Base-by-base conservation (phyloP, 2,113 vertebrate genomes). In the Sylvia atricapilla region DNA sequence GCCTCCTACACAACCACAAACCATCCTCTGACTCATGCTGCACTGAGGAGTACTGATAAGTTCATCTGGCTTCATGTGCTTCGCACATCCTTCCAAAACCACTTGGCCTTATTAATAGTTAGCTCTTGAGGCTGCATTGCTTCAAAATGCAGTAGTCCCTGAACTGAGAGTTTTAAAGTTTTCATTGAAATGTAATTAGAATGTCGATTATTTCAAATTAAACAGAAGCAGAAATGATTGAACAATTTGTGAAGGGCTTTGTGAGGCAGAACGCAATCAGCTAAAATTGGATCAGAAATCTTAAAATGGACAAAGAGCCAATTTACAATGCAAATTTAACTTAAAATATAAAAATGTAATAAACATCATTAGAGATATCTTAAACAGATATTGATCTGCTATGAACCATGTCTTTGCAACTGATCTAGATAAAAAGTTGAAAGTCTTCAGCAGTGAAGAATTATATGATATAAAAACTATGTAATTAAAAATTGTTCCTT, bases 281-380 rank as follows among this genome's bases (percentile, higher is more conserved):
- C 28, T 69, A 25, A 69, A 73, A 35, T 7, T 90, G 16, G n/a
- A 46, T 60, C 17, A 77, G 27, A 53, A 68, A 24, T 50, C 39
- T 53, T 77, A 56, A 66, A 74, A 77, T 3, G 31, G 28, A 55
- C 0, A 0, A 46, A 1, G 6, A 28, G n/a, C 5, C 68, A 84
- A 90, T 77, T 60, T 77, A 35, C 37, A 59, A 46, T 28, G n/a
- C 12, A 64, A 86, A 80, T 78, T 55, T 79, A 63, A 67, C 25
- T 62, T 53, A 58, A 82, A 94, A 56, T 43, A 44, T 7, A 76
- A 62, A 63, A 64, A 18, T 50, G 63, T 33, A 76, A 66, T 58
- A 44, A 77, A 47, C 13, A 66, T 11, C 0, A 59, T 37, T 33
- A 27, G 13, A 60, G 39, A 69, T 21, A 39, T 39, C 33, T 60